Base-by-base conservation (phyloP, 2,888 invertebrate genomes). In the Aspidapion aeneum region DNA sequence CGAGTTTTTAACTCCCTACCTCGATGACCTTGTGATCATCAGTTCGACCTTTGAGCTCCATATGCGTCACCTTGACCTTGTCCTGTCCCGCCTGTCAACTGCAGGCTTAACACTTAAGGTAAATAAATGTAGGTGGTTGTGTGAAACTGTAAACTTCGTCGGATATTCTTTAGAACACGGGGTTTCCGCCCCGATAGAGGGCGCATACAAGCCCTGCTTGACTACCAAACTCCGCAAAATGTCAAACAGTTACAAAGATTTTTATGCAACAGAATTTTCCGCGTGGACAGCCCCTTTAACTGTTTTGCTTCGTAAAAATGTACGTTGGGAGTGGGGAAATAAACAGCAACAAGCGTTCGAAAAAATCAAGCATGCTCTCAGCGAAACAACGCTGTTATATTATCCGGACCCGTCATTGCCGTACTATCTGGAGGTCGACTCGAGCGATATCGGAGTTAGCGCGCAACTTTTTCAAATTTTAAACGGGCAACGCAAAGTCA, bases 231-330 rank as follows among this genome's bases (percentile, higher is more conserved):
- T 9, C 74, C 75, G 0, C 55, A 57, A 48, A 74, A 72, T 21
- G 48, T 68, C n/a, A 72, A 66, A 63, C 66, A 75, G 52, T 55
- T 75, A 5, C 64, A 69, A 58, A 58, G 65, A 12, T 74, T 74
- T 59, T n/a, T 73, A 19, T 72, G 74, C 2, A 52, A 19, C 35
- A 16, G 21, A 61, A n/a, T 73, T 71, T 61, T 60, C 70, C 1
- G 55, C 55, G 0, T 62, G 69, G 5, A 68, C 69, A 2, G 18
- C 55, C 18, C 60, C 60, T n/a, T 20, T 63, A 19, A 60, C 51
- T 51, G 16, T 1, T 16, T 51, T 61, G 18, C 18, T 58, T 17
- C 35, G 52, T 16, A 62, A 62, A 58, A 62, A 62, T 16, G 7
- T 22, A 16, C 12, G 48, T 12, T 60, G 60, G 60, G 18, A 18